Conservation (phyloP, 23 tunicate genomes). For the Ciona savignyi region DNA sequence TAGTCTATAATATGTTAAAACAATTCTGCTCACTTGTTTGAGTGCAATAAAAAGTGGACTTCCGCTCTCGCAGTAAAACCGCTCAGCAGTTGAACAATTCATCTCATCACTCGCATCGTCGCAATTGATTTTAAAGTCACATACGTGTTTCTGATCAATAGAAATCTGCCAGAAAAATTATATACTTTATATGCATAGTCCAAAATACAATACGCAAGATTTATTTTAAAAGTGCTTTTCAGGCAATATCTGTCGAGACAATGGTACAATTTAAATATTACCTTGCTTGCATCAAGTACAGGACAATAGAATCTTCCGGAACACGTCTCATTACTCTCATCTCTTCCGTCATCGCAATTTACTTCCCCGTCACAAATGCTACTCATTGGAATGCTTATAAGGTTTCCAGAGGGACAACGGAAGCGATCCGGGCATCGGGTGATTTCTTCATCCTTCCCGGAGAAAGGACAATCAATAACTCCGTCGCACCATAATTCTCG, state of each 20-base stretch:
- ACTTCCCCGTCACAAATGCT: constrained; percentile 61
- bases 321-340: constrained; percentile 49
- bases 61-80: constrained; percentile 49
- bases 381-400: constrained; percentile 19
- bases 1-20: too few species aligned
- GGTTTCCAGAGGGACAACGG: constrained; percentile 18
- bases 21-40: background rate
- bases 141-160: constrained; percentile 32
- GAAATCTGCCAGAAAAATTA: constrained; percentile 43
- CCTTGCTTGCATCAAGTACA: constrained; percentile 24
- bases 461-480: constrained; percentile 39
- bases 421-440: constrained; percentile 50
- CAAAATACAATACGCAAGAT: too few species aligned
- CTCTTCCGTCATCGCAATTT: constrained; percentile 46
- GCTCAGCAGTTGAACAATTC: constrained; percentile 43
- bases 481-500: constrained; percentile 60
- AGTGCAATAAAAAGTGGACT: constrained; percentile 23
- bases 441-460: constrained; percentile 36
- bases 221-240: too few species aligned
- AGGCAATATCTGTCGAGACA: too few species aligned
- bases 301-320: constrained; percentile 44
- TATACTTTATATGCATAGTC: too few species aligned
- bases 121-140: constrained; percentile 61
- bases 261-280: too few species aligned
- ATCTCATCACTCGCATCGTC: constrained; percentile 69